Conservation (phyloP, 2,797 vertebrate genomes). For the Pangasius macronema region DNA sequence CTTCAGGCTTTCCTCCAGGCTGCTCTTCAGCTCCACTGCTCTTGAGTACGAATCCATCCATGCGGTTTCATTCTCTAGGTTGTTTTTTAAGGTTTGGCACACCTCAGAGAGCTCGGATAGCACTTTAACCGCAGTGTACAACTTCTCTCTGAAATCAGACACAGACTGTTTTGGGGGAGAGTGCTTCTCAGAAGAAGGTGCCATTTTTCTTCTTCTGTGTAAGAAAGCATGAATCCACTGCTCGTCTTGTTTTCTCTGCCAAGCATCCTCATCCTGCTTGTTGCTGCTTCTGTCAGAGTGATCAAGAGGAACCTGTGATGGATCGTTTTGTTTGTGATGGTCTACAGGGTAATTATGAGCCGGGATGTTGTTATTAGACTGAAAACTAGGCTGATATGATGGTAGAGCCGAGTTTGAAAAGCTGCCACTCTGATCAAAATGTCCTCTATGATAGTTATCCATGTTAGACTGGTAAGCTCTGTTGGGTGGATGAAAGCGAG, state of each 20-base stretch:
- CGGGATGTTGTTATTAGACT: not conserved
- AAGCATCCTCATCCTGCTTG: slow-evolving; percentile 44
- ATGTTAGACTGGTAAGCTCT: not conserved
- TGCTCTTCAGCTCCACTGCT: slow-evolving; percentile 56
- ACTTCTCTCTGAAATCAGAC: slow-evolving; percentile 50
- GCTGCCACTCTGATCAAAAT: slow-evolving; percentile 25
- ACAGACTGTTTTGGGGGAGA: not conserved
- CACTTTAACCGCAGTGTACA: slow-evolving; percentile 63
- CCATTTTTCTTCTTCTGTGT: slow-evolving; percentile 7
- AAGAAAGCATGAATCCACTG: slow-evolving; percentile 69
- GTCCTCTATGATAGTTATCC: not conserved
- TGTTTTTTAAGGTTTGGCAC: slow-evolving; percentile 67
- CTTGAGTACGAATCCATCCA: slow-evolving; percentile 67
- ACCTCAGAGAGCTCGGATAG: slow-evolving; percentile 65
- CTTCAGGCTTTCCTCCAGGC: slow-evolving; percentile 61
- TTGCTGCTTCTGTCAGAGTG: not conserved
- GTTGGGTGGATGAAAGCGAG: not conserved
- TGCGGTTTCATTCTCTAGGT: slow-evolving; percentile 62
- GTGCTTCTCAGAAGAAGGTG: not conserved
- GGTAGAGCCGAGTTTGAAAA: slow-evolving; percentile 13
- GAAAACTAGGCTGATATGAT: slow-evolving; percentile 26
- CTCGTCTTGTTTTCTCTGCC: slow-evolving; percentile 62
- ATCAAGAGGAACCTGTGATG: not conserved
- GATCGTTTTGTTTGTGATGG: not conserved
- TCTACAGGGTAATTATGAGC: not conserved